Evolutionary conservation across 2,797 vertebrate species (phyloP).

Genomic region (Protosalanx chinensis): DNA sequence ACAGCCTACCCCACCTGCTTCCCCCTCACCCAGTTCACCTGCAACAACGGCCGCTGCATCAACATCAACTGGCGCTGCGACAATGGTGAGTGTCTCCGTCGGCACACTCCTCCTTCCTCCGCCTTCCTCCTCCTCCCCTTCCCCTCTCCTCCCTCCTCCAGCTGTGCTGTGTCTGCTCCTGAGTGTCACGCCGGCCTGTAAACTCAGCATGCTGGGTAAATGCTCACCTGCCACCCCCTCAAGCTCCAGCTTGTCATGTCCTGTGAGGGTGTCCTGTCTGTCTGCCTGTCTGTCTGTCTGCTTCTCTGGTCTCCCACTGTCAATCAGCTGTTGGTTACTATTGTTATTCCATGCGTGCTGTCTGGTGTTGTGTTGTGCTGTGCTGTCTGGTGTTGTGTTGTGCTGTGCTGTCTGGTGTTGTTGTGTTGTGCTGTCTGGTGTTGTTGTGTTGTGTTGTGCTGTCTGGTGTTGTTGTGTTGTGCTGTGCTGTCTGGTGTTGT

Average conservation of each 20-base stretch:
- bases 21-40: slow-evolving; percentile 95
- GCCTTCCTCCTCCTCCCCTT: not conserved
- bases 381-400: no score
- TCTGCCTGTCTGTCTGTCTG: slow-evolving; percentile 24
- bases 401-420: no score
- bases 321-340: not conserved
- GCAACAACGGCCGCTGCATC: slow-evolving; percentile 94
- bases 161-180: not conserved
- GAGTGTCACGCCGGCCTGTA: not conserved
- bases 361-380: no score
- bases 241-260: not conserved
- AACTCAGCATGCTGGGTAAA: not conserved
- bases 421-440: no score
- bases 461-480: no score
- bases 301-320: slow-evolving; percentile 30
- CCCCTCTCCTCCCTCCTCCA: not conserved
- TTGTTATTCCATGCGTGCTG: slow-evolving; percentile 8
- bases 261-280: not conserved
- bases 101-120: not conserved
- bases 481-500: no score
- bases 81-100: slow-evolving; percentile 77
- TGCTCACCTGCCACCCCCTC: not conserved
- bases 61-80: slow-evolving; percentile 98
- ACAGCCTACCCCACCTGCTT: slow-evolving; percentile 97
- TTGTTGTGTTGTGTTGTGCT: no score